phyloP scores from a whole-genome alignment of 2,113 vertebrate species.

The Bungarus multicinctus region DNA sequence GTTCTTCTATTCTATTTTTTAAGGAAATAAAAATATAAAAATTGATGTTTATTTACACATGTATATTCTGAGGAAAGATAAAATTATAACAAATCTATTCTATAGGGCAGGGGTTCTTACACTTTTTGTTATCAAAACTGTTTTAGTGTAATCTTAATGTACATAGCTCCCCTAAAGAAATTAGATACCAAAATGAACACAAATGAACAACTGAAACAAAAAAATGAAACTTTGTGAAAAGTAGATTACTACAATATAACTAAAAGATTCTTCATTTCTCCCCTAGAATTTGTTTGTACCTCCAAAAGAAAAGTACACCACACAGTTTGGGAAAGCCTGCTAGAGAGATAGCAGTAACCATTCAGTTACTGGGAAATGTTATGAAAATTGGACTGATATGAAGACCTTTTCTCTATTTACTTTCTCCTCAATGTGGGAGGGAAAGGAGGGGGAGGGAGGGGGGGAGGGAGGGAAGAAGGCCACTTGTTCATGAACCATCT shows the following conservation, averaged over 20 bases:
- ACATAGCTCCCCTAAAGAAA: neutral
- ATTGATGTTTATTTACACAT: neutral
- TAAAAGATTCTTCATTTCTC: too few species aligned
- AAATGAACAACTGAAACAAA: neutral
- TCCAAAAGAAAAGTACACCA: too few species aligned
- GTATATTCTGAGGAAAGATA: neutral
- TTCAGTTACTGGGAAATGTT: too few species aligned
- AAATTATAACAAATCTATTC: neutral
- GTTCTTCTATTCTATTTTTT: too few species aligned
- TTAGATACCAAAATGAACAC: neutral
- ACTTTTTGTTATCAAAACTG: neutral
- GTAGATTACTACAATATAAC: neutral
- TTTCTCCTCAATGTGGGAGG: too few species aligned
- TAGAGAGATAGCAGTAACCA: too few species aligned
- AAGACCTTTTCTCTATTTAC: too few species aligned
- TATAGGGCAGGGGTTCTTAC: neutral
- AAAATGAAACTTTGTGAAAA: neutral
- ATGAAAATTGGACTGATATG: too few species aligned
- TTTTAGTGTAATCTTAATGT: neutral
- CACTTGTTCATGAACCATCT: neutral
- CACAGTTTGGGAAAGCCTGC: too few species aligned
- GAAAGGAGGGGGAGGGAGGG: neutral
- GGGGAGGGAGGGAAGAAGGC: too few species aligned
- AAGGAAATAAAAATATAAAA: neutral
- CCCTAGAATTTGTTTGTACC: too few species aligned